phyloP scores from a whole-genome alignment of 1,140 invertebrate genomes.

The Drosophila paulistorum region DNA sequence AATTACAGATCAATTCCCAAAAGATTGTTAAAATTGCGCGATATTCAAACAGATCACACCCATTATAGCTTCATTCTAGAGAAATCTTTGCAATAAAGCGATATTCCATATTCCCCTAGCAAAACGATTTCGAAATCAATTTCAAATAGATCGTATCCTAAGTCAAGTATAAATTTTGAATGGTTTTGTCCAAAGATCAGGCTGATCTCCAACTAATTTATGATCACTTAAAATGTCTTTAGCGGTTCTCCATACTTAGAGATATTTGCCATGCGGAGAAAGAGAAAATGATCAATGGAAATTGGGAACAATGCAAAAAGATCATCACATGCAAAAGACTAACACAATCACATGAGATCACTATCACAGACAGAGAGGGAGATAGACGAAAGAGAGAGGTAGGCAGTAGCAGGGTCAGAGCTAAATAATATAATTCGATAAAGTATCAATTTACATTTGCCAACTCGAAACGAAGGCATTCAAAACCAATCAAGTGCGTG shows the following conservation, averaged over 20 bases:
- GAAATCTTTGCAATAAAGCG: too few relatives aligned
- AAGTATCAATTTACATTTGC: conserved; percentile 70
- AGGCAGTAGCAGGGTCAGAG: conserved; percentile 33
- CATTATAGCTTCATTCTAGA: too few relatives aligned
- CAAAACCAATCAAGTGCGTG: conserved; percentile 70
- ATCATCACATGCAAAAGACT: conserved; percentile 45
- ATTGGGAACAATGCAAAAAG: conserved; percentile 19
- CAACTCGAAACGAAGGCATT: conserved; percentile 49
- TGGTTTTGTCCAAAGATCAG: not conserved
- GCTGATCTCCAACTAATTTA: conserved; percentile 15
- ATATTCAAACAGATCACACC: too few relatives aligned
- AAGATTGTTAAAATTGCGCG: too few relatives aligned
- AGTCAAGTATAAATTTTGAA: not conserved
- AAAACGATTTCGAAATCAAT: too few relatives aligned
- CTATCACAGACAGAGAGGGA: not conserved
- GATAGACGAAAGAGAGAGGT: not conserved
- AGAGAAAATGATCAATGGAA: conserved; percentile 40
- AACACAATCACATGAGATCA: conserved; percentile 52
- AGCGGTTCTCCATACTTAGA: conserved; percentile 26
- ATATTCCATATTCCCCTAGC: too few relatives aligned
- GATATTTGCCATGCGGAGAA: not conserved
- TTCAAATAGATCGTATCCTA: too few relatives aligned
- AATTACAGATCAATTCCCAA: too few relatives aligned
- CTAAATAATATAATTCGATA: conserved; percentile 44
- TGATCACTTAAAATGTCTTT: conserved; percentile 32